phyloP scores from a whole-genome alignment of 2,888 invertebrate genomes.

The Aporophyla lueneburgensis region DNA sequence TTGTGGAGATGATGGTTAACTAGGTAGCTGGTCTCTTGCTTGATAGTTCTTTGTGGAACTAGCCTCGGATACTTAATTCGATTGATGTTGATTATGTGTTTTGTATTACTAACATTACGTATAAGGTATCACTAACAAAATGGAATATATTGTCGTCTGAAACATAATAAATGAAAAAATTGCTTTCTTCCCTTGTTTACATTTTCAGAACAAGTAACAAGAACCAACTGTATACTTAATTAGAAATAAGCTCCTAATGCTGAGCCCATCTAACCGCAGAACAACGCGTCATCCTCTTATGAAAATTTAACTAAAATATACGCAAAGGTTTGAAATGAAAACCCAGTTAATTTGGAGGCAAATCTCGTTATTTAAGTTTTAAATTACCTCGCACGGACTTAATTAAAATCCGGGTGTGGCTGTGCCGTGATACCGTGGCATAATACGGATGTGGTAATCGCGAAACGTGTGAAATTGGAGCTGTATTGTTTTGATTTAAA shows the following conservation, averaged over 20 bases:
- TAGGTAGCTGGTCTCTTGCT: too few relatives aligned
- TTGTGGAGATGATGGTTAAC: too few relatives aligned
- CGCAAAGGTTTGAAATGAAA: slow-evolving; percentile 30
- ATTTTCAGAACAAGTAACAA: not conserved
- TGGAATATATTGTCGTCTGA: too few relatives aligned
- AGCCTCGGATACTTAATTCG: too few relatives aligned
- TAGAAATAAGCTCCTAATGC: slow-evolving; percentile 15
- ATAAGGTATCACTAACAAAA: too few relatives aligned
- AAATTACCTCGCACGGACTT: slow-evolving; percentile 51
- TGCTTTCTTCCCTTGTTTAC: too few relatives aligned
- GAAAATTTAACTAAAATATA: slow-evolving; percentile 39
- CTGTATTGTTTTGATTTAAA: slow-evolving; percentile 15
- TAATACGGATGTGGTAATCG: slow-evolving; percentile 19
- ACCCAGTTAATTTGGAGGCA: slow-evolving; percentile 48
- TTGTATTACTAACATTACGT: too few relatives aligned
- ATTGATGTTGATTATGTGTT: too few relatives aligned
- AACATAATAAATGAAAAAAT: too few relatives aligned
- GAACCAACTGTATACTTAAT: not conserved
- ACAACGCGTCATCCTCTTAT: slow-evolving; percentile 27
- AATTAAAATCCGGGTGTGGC: slow-evolving; percentile 49
- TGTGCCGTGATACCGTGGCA: not conserved
- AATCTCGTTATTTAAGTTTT: slow-evolving; percentile 55
- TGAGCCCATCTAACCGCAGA: not conserved
- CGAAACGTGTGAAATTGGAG: not conserved
- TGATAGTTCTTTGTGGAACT: too few relatives aligned